Evolutionary conservation across 2,113 vertebrate genomes (phyloP), one percentile per base, ranked within the genome.

Genomic region (Varanus komodoensis): DNA sequence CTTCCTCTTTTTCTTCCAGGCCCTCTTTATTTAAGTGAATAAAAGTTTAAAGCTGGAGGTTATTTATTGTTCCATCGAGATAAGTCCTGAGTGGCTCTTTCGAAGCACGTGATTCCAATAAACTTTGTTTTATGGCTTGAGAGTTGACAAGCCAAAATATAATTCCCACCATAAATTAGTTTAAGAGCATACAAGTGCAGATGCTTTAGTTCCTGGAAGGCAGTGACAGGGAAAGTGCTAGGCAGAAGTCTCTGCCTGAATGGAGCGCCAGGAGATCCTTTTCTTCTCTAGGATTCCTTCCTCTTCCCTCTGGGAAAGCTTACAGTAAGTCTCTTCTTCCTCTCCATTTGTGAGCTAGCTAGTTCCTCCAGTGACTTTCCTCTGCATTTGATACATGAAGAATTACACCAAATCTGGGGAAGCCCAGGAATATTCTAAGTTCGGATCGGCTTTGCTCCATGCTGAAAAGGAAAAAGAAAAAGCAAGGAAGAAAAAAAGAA

Each of bases 111-210:
- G 99, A 99, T 97, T 98, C 99, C 99, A 99, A 99, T 99, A 99
- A 99, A 99, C 98, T 99, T 99, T 99, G 99, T 99, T 99, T 99
- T 99, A 99, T 99, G 99, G 98, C 98, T 98, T 97, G 98, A 98
- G 99, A 99, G 98, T 99, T 99, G 99, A 99, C 99, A 99, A 99
- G 99, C 98, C 99, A 99, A 99, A 99, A 99, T 99, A 99, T 99
- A 99, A 99, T 99, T 99, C 99, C 99, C 99, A 99, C 99, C 99
- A 99, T 99, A 98, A 99, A 99, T 99, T 99, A 99, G 97, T 97
- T 98, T 98, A 98, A 98, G 97, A 98, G 99, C 98, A 98, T 98
- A 98, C 97, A 97, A 98, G 98, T 98, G 98, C 98, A 99, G 99
- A 99, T 99, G 98, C 98, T 98, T 97, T 97, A 97, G 97, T 98